Conservation (phyloP, 2,888 invertebrate genomes). For the Bibio marci region DNA sequence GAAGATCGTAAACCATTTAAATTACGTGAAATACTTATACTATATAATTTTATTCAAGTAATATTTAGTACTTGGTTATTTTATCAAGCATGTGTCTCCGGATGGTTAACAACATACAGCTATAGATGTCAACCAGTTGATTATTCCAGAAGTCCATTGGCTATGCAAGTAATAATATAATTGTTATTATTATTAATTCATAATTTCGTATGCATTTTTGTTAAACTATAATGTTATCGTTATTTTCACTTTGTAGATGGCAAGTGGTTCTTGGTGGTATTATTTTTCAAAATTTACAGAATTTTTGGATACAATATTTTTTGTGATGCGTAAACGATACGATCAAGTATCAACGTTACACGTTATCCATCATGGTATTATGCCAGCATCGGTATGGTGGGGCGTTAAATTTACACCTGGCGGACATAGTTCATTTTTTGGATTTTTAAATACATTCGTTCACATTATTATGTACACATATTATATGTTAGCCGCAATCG, state of each 20-base stretch:
- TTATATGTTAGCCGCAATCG: conserved; percentile 76
- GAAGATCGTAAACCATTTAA: conserved; percentile 69
- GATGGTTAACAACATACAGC: conserved; percentile 59
- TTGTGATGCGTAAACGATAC: conserved; percentile 83
- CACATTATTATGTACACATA: conserved; percentile 92
- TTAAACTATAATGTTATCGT: neutral
- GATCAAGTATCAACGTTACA: conserved; percentile 82
- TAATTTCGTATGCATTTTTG: neutral
- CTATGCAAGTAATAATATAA: conserved; percentile 42
- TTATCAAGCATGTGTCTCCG: conserved; percentile 34
- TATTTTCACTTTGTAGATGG: conserved; percentile 43
- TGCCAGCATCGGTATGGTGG: conserved; percentile 90
- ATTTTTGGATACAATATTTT: conserved; percentile 87
- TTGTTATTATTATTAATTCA: neutral
- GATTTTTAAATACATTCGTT: conserved; percentile 83
- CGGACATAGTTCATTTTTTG: conserved; percentile 88
- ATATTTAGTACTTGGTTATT: conserved; percentile 35
- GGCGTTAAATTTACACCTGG: conserved; percentile 79
- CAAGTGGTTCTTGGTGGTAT: conserved; percentile 81
- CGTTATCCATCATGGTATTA: conserved; percentile 87
- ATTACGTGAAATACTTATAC: conserved; percentile 53
- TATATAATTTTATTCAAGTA: conserved; percentile 68
- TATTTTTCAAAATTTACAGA: conserved; percentile 90
- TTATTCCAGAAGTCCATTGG: conserved; percentile 47
- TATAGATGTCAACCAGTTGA: conserved; percentile 67